Evolutionary conservation across 2,113 vertebrate species (phyloP).

Genomic region (Amphiprion percula): DNA sequence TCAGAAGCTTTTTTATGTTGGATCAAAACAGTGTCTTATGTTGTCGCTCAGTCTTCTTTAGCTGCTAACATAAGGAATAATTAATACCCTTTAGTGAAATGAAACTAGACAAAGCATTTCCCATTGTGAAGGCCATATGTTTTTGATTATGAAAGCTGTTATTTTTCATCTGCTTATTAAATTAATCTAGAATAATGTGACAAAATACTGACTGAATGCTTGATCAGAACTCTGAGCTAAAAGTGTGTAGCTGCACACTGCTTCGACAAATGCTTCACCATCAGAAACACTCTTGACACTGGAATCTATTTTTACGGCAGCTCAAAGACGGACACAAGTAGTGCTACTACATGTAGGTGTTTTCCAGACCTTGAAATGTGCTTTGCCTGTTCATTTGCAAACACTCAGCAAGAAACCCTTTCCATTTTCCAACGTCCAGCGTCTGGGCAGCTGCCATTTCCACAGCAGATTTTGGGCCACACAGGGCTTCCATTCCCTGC

Average conservation of each 20-base stretch:
- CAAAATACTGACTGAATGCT: neutral
- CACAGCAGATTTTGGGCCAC: conserved; percentile 27
- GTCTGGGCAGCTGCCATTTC: conserved; percentile 27
- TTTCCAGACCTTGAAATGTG: conserved; percentile 13
- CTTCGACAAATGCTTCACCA: neutral
- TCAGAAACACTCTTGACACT: neutral
- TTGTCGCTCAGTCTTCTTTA: neutral
- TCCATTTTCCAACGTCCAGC: neutral
- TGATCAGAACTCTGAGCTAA: neutral
- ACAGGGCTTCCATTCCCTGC: neutral
- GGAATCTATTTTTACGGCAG: neutral
- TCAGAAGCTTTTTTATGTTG: too few relatives aligned
- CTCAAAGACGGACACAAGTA: neutral
- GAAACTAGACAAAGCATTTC: neutral
- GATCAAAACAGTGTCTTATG: too few relatives aligned
- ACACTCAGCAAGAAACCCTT: neutral
- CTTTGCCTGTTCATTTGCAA: conserved; percentile 23
- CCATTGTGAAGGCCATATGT: neutral
- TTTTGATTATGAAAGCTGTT: neutral
- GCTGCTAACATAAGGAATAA: too few relatives aligned
- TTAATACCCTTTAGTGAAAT: neutral
- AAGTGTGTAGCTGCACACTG: neutral
- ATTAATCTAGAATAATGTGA: neutral
- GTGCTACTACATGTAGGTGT: neutral
- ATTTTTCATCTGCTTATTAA: neutral